A percentile compares a stretch with the other conserved stretches of the same genome.
These are phyloP conservation scores for Xenops minutus DNA, from an alignment of 2,797 vertebrate genomes.

Conservation along the genomic window DNA sequence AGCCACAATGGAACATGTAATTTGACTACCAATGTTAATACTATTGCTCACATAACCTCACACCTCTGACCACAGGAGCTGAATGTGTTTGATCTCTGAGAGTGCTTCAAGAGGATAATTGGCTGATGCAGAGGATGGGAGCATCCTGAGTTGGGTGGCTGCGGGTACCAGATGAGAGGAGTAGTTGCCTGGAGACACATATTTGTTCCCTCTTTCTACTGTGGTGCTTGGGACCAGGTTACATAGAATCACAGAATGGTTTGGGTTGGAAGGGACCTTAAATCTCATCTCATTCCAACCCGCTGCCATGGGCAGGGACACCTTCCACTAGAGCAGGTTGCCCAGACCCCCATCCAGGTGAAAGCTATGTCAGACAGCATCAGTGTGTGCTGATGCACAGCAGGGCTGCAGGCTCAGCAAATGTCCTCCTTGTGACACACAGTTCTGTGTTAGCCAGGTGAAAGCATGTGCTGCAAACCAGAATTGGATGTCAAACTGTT, in stretches of 20 bases:
- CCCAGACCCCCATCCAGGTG: not conserved
- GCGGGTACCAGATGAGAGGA: not conserved
- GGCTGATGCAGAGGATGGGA: not conserved
- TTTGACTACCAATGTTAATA: not conserved
- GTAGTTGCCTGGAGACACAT: not conserved
- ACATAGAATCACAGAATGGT: not conserved
- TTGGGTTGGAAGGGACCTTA: not conserved
- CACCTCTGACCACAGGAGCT: not conserved
- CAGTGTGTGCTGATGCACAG: not conserved
- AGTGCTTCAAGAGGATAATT: slow-evolving; percentile 11
- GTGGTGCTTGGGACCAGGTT: not conserved
- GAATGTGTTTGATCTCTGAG: slow-evolving; percentile 26
- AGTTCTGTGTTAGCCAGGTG: not conserved
- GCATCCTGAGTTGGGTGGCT: not conserved
- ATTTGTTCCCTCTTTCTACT: not conserved
- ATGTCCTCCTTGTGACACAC: not conserved
- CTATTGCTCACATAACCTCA: not conserved
- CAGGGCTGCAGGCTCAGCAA: not conserved
- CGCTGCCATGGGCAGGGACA: not conserved
- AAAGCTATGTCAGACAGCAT: not conserved
- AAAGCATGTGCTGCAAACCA: not conserved
- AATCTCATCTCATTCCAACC: not conserved
- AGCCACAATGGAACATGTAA: slow-evolving; percentile 6
- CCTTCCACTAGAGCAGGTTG: not conserved
- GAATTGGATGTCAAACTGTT: not conserved